Evolutionary conservation across 2,113 vertebrate species (phyloP), one percentile per base, ranked within the genome.

Genomic region (Fulmarus glacialis): DNA sequence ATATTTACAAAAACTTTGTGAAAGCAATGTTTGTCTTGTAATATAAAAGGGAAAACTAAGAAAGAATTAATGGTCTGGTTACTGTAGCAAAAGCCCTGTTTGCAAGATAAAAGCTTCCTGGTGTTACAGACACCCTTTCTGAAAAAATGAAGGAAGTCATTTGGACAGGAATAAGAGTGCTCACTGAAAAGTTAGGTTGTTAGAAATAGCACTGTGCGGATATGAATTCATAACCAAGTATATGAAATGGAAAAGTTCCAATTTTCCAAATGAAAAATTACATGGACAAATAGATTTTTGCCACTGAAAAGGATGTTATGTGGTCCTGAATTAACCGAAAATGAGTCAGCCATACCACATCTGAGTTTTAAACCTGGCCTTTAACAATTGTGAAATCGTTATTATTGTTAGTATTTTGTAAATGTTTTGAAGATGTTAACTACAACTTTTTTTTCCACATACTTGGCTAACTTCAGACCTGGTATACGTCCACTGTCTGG

Each of bases 1-100:
- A 36, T 86, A 95, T 81, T 92, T 82, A 60, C 21, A 62, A 72
- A 90, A 88, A 16, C 58, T 82, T 86, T 80, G 19, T 48, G 40
- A 50, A 67, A 77, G 6, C 20, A 17, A 2, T 23, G 11, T 60
- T 80, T 92, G 24, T 3, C 38, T 42, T 77, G 14, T 52, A 63
- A 19, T 30, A 40, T 43, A 23, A 27, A 91, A 91, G 15, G 9
- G 24, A 48, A 67, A 59, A 32, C 5, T 42, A 11, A 2, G 16
- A 60, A 70, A 47, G 30, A 48, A 59, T 71, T 58, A 59, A 26
- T 83, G 22, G 3, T 67, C 27, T 81, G 27, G 7, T 8, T 62
- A 21, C 15, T 24, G 42, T 9, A 55, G 21, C 3, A 71, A 24
- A 80, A 67, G 8, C 12, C 18, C 20, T 22, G 27, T 43, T 64